Conservation (phyloP, 2,888 invertebrate species). For the Polymixis flavicincta region DNA sequence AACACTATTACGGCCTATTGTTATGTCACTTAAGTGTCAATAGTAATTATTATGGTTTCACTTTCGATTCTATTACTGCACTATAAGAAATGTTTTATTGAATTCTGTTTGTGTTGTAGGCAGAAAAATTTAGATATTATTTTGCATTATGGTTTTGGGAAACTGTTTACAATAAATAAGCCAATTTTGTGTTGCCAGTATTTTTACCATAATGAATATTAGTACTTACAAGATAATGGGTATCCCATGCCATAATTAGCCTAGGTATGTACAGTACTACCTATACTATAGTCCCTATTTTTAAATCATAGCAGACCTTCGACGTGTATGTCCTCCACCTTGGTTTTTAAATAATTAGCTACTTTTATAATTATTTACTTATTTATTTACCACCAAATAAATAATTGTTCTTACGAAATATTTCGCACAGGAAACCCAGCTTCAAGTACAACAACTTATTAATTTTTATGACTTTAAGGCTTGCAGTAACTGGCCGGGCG, state of each 20-base stretch:
- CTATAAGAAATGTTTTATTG: constrained; percentile 45
- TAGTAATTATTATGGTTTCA: constrained; percentile 63
- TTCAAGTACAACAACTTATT: constrained; percentile 38
- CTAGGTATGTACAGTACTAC: too few species aligned
- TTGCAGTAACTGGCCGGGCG: constrained; percentile 41
- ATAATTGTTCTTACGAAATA: constrained; percentile 47
- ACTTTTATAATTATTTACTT: not conserved
- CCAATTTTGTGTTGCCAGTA: not conserved
- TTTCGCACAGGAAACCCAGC: constrained; percentile 49
- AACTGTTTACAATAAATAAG: not conserved
- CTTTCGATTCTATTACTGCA: constrained; percentile 58
- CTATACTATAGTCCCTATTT: not conserved
- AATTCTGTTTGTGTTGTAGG: constrained; percentile 27
- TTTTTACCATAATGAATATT: not conserved
- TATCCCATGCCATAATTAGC: too few species aligned
- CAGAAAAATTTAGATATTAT: constrained; percentile 21
- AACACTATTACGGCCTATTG: constrained; percentile 59
- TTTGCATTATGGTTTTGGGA: constrained; percentile 1
- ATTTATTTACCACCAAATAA: not conserved
- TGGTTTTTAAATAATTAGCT: not conserved
- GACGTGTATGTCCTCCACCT: not conserved
- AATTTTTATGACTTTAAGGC: constrained; percentile 51
- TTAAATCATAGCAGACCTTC: not conserved
- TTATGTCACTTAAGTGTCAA: constrained; percentile 66
- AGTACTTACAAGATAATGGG: not conserved